Evolutionary conservation across 2,888 invertebrate genomes (phyloP).

Genomic region (Phengaris arion): DNA sequence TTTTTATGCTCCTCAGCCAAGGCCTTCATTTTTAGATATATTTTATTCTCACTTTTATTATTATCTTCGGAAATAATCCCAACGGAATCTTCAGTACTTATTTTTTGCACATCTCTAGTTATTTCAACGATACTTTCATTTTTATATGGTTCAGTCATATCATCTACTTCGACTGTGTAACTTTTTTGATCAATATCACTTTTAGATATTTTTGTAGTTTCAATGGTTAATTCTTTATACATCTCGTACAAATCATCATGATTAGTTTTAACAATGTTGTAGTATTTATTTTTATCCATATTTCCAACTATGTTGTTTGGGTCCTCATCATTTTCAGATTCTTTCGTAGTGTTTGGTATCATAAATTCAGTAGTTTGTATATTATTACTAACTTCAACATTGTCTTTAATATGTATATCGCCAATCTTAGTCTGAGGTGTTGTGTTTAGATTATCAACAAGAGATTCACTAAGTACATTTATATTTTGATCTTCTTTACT

Average conservation of each 20-base stretch:
- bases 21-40: too few relatives aligned
- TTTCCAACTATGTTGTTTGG: background rate
- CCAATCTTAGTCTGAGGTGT: background rate
- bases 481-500: slow-evolving; percentile 15
- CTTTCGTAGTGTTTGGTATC: background rate
- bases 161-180: too few relatives aligned
- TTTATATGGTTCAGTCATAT: background rate
- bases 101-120: background rate
- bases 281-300: too few relatives aligned
- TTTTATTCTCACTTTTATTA: too few relatives aligned
- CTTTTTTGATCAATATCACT: background rate
- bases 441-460: background rate
- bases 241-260: background rate
- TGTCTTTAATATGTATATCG: too few relatives aligned
- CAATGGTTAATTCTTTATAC: background rate
- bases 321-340: background rate
- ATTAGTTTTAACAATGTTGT: background rate
- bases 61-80: background rate
- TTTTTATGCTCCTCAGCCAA: background rate
- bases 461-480: slow-evolving; percentile 37
- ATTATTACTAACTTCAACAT: background rate
- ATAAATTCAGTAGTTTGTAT: background rate
- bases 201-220: background rate
- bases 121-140: background rate
- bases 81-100: background rate